A percentile compares a stretch with the other conserved stretches of the same genome.
These are phyloP conservation scores for Myocastor coypus DNA, from an alignment of 2,113 vertebrate genomes.

Conservation along the genomic window DNA sequence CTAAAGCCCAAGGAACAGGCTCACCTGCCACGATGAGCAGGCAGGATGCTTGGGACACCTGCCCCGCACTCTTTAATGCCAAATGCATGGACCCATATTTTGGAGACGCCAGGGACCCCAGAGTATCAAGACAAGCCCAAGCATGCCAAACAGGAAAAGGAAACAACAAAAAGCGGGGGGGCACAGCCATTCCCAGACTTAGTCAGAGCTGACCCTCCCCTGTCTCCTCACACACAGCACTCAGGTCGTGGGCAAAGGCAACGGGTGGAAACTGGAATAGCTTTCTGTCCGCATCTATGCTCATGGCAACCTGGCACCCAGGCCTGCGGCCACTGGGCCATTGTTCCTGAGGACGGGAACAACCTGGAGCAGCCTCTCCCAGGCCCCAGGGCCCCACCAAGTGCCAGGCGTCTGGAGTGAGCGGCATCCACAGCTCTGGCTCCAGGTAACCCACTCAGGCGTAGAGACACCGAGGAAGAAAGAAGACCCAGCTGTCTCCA, in stretches of 20 bases:
- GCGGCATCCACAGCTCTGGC: background rate
- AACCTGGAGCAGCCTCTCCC: background rate
- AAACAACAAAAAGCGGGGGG: background rate
- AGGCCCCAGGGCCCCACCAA: background rate
- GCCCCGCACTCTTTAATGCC: background rate
- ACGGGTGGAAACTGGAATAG: background rate
- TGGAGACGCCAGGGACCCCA: background rate
- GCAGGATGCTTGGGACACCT: background rate
- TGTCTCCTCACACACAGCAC: background rate
- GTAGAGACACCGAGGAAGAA: constrained; percentile 49
- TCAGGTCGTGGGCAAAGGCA: constrained; percentile 1
- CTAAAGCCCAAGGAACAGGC: background rate
- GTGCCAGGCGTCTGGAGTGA: background rate
- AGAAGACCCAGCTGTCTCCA: constrained; percentile 75
- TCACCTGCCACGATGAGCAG: background rate
- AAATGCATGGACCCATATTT: background rate
- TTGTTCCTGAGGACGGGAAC: background rate
- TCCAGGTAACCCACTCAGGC: constrained; percentile 51
- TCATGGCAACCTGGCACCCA: background rate
- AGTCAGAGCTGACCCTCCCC: background rate
- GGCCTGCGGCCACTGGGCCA: background rate
- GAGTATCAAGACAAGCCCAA: background rate
- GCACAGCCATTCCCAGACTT: background rate
- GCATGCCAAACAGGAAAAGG: background rate
- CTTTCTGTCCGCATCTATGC: background rate